Percentiles rank a stretch among this genome's conserved stretches.
These are phyloP conservation scores for Drosophila sordidula DNA, from an alignment of 2,888 invertebrate genomes.

Conservation along the genomic window DNA sequence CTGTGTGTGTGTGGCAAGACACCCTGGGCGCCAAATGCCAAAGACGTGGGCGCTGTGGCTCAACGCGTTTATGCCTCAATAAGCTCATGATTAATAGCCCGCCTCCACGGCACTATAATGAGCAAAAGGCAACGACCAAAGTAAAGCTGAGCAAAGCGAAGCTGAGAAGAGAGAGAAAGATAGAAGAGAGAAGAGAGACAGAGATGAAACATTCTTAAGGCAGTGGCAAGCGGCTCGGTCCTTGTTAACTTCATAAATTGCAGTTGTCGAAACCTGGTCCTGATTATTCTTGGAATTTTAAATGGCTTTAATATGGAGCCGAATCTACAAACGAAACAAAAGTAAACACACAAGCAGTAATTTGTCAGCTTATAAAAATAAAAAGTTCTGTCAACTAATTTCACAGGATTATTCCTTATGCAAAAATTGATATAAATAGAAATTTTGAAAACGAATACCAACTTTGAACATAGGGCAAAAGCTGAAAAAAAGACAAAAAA, in stretches of 20 bases:
- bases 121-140: conserved; percentile 66
- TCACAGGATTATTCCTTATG: no score
- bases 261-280: conserved; percentile 8
- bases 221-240: not conserved
- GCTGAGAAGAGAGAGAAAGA: conserved; percentile 4
- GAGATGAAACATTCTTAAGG: not conserved
- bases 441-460: no score
- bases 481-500: no score
- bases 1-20: conserved; percentile 14
- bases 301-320: not conserved
- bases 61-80: conserved; percentile 82
- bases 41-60: conserved; percentile 66
- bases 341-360: not conserved
- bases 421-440: no score
- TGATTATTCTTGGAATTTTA: conserved; percentile 9
- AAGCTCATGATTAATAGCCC: conserved; percentile 83
- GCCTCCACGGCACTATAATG: conserved; percentile 65
- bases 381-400: no score
- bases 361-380: no score
- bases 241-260: conserved; percentile 26
- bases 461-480: no score
- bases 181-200: not conserved
- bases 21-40: conserved; percentile 46
- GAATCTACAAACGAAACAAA: not conserved
- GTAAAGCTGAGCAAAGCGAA: conserved; percentile 28